Evolutionary conservation across 2,888 invertebrate species (phyloP).

Genomic region (Phasia obesa): DNA sequence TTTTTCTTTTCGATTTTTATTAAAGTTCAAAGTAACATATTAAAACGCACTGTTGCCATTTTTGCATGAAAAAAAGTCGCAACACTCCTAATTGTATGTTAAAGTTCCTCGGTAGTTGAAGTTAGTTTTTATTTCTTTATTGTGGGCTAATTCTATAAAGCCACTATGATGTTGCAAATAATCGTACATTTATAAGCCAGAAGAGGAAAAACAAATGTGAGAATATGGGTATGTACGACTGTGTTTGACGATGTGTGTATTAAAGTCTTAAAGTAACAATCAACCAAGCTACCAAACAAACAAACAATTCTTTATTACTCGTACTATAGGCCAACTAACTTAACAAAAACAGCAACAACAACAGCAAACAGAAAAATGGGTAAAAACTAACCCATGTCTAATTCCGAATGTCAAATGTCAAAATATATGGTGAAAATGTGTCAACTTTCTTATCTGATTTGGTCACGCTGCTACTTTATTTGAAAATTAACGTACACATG

Average conservation of each 20-base stretch:
- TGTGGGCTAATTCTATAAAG: slow-evolving; percentile 45
- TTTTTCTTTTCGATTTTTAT: slow-evolving; percentile 9
- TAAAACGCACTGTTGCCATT: slow-evolving; percentile 48
- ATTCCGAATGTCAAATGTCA: slow-evolving; percentile 82
- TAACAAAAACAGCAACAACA: slow-evolving; percentile 19
- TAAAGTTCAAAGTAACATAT: slow-evolving; percentile 47
- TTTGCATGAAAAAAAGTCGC: slow-evolving; percentile 30
- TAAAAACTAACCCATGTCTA: slow-evolving; percentile 75
- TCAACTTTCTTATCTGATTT: slow-evolving; percentile 82
- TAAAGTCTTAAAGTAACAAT: slow-evolving; percentile 2
- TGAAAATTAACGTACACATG: slow-evolving; percentile 29
- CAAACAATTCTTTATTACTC: slow-evolving; percentile 49
- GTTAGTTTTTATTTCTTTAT: neutral
- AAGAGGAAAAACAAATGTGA: slow-evolving; percentile 24
- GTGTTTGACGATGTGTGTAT: slow-evolving; percentile 9
- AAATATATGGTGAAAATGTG: slow-evolving; percentile 83
- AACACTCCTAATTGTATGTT: slow-evolving; percentile 31
- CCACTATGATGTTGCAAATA: slow-evolving; percentile 26
- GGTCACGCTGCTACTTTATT: slow-evolving; percentile 81
- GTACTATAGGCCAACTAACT: slow-evolving; percentile 39
- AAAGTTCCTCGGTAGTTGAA: slow-evolving; percentile 14
- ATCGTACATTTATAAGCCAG: neutral
- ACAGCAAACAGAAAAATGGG: slow-evolving; percentile 1
- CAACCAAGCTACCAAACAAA: slow-evolving; percentile 38
- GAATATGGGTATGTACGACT: too few species aligned